Evolutionary conservation across 2,113 vertebrate species (phyloP).

Genomic region (Ellobius talpinus): DNA sequence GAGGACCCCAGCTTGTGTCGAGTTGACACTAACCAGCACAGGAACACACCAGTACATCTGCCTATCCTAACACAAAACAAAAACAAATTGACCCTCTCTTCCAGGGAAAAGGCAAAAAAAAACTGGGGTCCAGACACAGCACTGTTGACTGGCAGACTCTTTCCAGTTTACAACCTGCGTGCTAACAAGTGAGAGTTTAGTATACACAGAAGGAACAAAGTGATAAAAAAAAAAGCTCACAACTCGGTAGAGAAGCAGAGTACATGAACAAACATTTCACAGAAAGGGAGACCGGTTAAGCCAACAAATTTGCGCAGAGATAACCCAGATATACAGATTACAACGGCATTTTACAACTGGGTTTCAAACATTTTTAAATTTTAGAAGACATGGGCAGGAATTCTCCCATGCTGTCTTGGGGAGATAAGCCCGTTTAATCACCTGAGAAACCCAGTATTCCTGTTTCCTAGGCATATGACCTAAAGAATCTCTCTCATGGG

Average conservation of each 20-base stretch:
- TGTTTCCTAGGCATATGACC: neutral
- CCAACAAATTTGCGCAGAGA: neutral
- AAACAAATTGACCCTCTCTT: neutral
- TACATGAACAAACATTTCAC: neutral
- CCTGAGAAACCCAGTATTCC: neutral
- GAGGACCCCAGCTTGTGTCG: neutral
- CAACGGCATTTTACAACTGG: neutral
- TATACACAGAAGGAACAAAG: neutral
- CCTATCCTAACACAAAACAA: neutral
- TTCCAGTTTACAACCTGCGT: neutral
- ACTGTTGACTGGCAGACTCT: neutral
- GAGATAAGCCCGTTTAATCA: neutral
- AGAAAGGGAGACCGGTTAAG: conserved; percentile 39
- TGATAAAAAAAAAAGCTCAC: conserved; percentile 35
- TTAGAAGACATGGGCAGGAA: neutral
- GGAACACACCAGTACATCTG: neutral
- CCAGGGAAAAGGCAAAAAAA: neutral
- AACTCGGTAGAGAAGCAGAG: conserved; percentile 9
- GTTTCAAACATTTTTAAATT: neutral
- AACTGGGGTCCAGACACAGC: neutral
- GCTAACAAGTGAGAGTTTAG: neutral
- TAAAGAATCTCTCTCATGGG: neutral
- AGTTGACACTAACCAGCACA: neutral
- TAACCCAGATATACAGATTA: conserved; percentile 38
- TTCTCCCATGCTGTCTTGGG: neutral